Evolutionary conservation across 1,140 invertebrate species (phyloP).

Genomic region (Probaryconus sp.): DNA sequence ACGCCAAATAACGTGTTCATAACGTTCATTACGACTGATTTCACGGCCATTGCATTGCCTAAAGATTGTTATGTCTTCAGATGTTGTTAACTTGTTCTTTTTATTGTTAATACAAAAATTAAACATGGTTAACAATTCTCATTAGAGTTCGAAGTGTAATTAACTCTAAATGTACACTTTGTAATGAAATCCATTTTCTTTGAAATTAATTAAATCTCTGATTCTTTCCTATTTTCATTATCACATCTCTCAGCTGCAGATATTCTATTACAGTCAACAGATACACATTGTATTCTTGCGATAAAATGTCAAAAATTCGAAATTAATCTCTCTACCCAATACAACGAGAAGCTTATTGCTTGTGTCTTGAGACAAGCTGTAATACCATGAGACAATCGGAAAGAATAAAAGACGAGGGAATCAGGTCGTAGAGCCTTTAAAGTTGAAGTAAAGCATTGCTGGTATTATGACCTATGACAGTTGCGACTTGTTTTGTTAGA

Average conservation of each 20-base stretch:
- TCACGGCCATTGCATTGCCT: slow-evolving; percentile 9
- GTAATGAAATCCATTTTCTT: too few relatives aligned
- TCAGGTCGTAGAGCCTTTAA: slow-evolving; percentile 39
- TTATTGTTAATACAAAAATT: too few relatives aligned
- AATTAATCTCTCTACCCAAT: slow-evolving; percentile 21
- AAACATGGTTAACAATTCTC: too few relatives aligned
- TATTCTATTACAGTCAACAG: slow-evolving; percentile 8
- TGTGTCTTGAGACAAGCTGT: slow-evolving; percentile 22
- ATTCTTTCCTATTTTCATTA: too few relatives aligned
- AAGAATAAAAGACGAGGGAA: slow-evolving; percentile 14
- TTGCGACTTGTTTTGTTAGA: slow-evolving; percentile 32
- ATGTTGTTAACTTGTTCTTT: too few relatives aligned
- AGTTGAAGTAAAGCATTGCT: slow-evolving; percentile 29
- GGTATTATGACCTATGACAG: slow-evolving; percentile 48
- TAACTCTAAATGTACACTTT: too few relatives aligned
- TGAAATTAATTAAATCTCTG: too few relatives aligned
- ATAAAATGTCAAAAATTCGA: slow-evolving; percentile 2
- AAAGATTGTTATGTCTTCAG: too few relatives aligned
- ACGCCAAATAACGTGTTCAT: slow-evolving; percentile 7
- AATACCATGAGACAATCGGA: slow-evolving; percentile 24
- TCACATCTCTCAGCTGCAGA: too few relatives aligned
- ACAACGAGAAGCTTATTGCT: slow-evolving; percentile 27
- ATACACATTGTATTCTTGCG: neutral
- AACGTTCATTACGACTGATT: slow-evolving; percentile 17
- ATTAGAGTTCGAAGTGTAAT: too few relatives aligned